phyloP scores from a whole-genome alignment of 2,113 vertebrate genomes.

The Entosphenus tridentatus region DNA sequence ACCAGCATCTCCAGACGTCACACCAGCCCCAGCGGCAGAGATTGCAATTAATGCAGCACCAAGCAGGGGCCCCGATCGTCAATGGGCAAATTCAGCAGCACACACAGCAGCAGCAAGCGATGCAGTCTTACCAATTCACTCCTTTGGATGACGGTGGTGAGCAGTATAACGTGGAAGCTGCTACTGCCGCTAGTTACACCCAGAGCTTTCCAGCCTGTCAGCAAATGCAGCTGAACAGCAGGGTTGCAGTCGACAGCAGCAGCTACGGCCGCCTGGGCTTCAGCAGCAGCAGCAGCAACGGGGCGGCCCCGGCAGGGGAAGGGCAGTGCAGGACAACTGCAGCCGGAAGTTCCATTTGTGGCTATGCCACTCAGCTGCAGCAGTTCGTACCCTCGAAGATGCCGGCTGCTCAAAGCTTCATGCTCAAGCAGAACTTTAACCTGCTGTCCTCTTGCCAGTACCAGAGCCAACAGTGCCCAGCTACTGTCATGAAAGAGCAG shows the following conservation, averaged over 20 bases:
- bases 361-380: slow-evolving; percentile 11
- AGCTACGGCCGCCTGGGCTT: slow-evolving; percentile 9
- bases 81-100: not conserved
- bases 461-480: rapidly evolving
- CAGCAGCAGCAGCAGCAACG: slow-evolving; percentile 11
- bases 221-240: too few species aligned
- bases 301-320: slow-evolving; percentile 4
- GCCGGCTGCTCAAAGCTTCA: slow-evolving; percentile 3
- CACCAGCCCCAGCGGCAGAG: too few species aligned
- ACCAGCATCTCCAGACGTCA: too few species aligned
- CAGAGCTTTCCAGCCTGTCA: too few species aligned
- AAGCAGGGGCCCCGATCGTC: too few species aligned
- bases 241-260: not conserved
- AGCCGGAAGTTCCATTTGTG: not conserved
- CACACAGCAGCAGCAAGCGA: not conserved
- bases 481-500: not conserved
- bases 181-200: too few species aligned
- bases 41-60: too few species aligned
- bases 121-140: not conserved
- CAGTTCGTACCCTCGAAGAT: slow-evolving; percentile 5
- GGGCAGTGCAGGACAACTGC: not conserved
- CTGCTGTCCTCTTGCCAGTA: rapidly evolving
- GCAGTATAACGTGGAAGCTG: too few species aligned
- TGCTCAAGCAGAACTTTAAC: not conserved
- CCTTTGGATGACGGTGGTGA: too few species aligned